Evolutionary conservation across 2,888 invertebrate genomes (phyloP).

Genomic region (Apodemia mormo): DNA sequence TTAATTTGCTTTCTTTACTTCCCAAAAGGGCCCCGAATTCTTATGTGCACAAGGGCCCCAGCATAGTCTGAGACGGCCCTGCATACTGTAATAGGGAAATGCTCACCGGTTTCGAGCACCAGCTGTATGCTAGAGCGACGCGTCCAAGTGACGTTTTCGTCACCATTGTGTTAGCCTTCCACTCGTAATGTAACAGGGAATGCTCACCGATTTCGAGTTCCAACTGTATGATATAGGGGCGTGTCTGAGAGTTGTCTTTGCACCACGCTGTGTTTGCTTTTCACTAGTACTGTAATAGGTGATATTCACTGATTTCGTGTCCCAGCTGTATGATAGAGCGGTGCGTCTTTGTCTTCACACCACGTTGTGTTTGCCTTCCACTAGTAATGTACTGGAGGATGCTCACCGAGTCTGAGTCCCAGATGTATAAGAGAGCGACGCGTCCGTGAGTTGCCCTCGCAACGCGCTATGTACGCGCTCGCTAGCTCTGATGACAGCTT

Average conservation of each 20-base stretch:
- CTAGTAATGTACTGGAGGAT: neutral
- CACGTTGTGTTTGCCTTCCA: slow-evolving; percentile 39
- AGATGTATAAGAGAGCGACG: slow-evolving; percentile 82
- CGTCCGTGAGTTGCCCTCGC: slow-evolving; percentile 46
- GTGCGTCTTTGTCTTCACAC: slow-evolving; percentile 52
- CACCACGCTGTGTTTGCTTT: slow-evolving; percentile 45
- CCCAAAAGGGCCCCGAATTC: too few relatives aligned
- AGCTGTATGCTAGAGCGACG: too few relatives aligned
- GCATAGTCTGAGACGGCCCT: too few relatives aligned
- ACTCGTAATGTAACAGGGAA: neutral
- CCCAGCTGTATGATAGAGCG: slow-evolving; percentile 47
- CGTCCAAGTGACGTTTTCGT: too few relatives aligned
- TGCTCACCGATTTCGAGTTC: slow-evolving; percentile 79
- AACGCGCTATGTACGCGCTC: slow-evolving; percentile 54
- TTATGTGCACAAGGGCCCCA: too few relatives aligned
- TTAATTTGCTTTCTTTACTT: too few relatives aligned
- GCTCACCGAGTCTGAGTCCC: slow-evolving; percentile 80
- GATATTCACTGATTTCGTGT: slow-evolving; percentile 73
- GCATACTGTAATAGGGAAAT: too few relatives aligned
- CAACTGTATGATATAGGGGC: slow-evolving; percentile 73
- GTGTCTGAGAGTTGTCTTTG: slow-evolving; percentile 47
- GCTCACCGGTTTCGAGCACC: too few relatives aligned
- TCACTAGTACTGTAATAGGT: neutral
- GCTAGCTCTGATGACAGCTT: slow-evolving; percentile 66
- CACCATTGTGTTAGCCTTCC: too few relatives aligned